A percentile compares a stretch with the other conserved stretches of the same genome.
phyloP scores from a whole-genome alignment of 2,797 vertebrate species.

The Adelosebastes latens region DNA sequence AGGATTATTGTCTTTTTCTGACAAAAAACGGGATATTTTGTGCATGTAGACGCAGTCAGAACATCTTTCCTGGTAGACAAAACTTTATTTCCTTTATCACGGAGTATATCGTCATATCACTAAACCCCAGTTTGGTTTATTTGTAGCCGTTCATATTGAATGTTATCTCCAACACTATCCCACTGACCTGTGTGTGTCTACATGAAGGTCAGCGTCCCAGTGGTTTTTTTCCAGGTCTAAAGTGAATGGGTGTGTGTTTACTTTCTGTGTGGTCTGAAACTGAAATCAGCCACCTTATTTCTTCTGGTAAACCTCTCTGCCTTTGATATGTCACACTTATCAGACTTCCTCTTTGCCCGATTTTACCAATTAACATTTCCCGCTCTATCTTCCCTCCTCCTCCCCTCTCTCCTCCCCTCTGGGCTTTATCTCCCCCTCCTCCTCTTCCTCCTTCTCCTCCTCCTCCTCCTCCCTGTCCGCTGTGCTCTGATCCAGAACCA shows the following conservation, averaged over 20 bases:
- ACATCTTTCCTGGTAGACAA: background rate
- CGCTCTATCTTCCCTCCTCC: slow-evolving; percentile 60
- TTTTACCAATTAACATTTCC: slow-evolving; percentile 67
- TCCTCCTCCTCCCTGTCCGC: slow-evolving; percentile 63
- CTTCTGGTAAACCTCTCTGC: slow-evolving; percentile 28
- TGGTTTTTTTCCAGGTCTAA: slow-evolving; percentile 56
- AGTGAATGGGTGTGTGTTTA: slow-evolving; percentile 43
- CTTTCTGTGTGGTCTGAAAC: slow-evolving; percentile 36
- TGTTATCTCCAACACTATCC: background rate
- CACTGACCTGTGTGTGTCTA: background rate
- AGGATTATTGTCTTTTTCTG: no score
- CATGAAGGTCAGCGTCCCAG: slow-evolving; percentile 14
- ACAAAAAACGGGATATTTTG: no score
- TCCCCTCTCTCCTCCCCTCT: slow-evolving; percentile 53
- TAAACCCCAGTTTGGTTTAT: background rate
- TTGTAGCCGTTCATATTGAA: background rate
- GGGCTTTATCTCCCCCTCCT: slow-evolving; percentile 77
- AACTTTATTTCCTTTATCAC: background rate
- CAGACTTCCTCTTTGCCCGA: slow-evolving; percentile 44
- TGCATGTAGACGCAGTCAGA: no score
- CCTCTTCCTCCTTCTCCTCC: slow-evolving; percentile 34
- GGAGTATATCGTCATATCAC: background rate
- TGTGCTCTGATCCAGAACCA: slow-evolving; percentile 94
- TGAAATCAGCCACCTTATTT: slow-evolving; percentile 23
- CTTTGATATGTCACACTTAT: slow-evolving; percentile 42